Conservation (phyloP, 92 coral and sea anemone genomes). For the Meandrina meandrites region DNA sequence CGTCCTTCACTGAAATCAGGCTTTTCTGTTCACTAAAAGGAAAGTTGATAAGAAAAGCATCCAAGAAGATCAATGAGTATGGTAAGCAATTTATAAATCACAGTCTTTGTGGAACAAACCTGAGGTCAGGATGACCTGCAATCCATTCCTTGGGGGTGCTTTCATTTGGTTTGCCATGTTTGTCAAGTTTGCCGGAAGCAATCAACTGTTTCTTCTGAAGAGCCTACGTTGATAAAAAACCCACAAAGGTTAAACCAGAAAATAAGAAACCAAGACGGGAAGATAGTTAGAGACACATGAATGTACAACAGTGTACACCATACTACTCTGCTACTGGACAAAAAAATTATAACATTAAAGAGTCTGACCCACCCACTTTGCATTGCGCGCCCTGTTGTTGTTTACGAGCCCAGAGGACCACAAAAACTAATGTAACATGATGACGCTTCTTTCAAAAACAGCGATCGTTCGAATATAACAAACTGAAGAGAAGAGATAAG, state of each 20-base stretch:
- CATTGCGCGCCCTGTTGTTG: too few relatives aligned
- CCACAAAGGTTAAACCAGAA: not conserved
- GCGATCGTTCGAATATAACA: too few relatives aligned
- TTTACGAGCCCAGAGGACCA: too few relatives aligned
- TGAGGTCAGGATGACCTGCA: conserved; percentile 78
- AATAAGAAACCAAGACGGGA: not conserved
- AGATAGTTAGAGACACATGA: too few relatives aligned
- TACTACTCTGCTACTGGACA: too few relatives aligned
- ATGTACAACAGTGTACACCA: too few relatives aligned
- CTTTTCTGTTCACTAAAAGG: conserved; percentile 9
- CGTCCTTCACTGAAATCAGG: conserved; percentile 1
- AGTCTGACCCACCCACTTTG: too few relatives aligned
- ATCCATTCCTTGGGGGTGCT: conserved; percentile 91
- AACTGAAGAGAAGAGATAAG: too few relatives aligned
- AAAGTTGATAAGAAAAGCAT: not conserved
- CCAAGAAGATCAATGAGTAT: not conserved
- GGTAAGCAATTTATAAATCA: not conserved
- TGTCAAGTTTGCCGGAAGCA: conserved; percentile 87
- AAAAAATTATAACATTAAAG: too few relatives aligned
- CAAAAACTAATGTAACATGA: too few relatives aligned
- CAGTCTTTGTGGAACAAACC: conserved; percentile 26
- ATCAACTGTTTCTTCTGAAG: conserved; percentile 88
- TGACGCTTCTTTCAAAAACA: too few relatives aligned
- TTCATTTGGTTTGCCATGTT: conserved; percentile 91
- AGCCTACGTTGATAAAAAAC: conserved; percentile 54